Conservation (phyloP, 2,113 vertebrate species). For the Cromileptes altivelis region DNA sequence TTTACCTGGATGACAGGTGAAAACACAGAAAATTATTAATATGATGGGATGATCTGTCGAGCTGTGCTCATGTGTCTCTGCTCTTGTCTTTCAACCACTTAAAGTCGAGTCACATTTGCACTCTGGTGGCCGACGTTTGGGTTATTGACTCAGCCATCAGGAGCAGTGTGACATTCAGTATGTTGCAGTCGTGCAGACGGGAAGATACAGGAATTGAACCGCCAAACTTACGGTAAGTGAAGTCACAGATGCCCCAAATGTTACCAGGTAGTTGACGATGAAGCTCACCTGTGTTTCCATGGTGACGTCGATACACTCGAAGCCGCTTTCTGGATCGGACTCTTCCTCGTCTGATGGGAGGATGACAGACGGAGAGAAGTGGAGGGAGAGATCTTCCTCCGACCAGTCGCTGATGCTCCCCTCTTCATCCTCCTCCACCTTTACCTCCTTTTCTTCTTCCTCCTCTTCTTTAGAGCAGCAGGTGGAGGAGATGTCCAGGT, state of each 20-base stretch:
- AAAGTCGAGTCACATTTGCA: no score
- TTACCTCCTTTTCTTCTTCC: neutral
- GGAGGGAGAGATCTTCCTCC: constrained; percentile 71
- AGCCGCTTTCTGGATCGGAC: constrained; percentile 72
- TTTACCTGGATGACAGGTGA: constrained; percentile 6
- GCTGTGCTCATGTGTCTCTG: no score
- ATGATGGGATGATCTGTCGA: no score
- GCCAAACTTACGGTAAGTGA: no score
- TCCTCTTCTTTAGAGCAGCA: constrained; percentile 32
- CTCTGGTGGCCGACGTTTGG: no score
- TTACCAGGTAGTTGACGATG: neutral
- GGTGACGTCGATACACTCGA: constrained; percentile 88
- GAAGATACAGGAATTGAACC: no score
- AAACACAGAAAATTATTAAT: neutral
- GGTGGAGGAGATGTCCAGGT: constrained; percentile 80
- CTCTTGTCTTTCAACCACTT: no score
- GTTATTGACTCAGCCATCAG: no score
- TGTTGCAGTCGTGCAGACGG: no score
- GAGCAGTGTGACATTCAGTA: no score
- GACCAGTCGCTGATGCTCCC: constrained; percentile 82
- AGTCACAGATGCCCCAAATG: no score
- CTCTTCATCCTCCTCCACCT: constrained; percentile 75
- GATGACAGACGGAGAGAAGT: constrained; percentile 71
- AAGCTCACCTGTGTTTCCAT: constrained; percentile 79
- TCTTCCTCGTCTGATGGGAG: constrained; percentile 74